Evolutionary conservation across 2,888 invertebrate species (phyloP), one percentile per base, ranked within the genome.

Genomic region (Coronaproctus castanopsis): DNA sequence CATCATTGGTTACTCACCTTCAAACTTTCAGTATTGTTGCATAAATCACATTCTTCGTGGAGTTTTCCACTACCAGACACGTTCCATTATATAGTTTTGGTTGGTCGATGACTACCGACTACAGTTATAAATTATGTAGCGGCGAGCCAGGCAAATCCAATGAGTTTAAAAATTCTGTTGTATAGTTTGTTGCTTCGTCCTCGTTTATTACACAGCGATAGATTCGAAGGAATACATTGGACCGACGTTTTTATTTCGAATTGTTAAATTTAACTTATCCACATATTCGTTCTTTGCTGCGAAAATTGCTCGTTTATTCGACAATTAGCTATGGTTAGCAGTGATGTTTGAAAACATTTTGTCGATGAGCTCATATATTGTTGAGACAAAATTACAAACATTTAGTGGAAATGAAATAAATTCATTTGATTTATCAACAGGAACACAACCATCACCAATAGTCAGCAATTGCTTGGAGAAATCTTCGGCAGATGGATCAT

Each of bases 361-460:
- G 21, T 66, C 19, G 24, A 54, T 58, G 21, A 61, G 54, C 22
- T 60, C 57, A 22, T 55, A 65, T 66, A 59, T 65, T 51, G 61
- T 59, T 62, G 65, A 62, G 55, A 65, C 64, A 8, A 68, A 67
- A 55, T 69, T 67, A 58, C 68, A 69, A 57, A 70, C 68, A 67
- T 67, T 68, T 1, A 3, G 61, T 21, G 67, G 66, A 66, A 70
- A 68, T 66, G 65, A 67, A 60, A 69, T 70, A 48, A 67, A 68
- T 66, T 67, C 66, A 64, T 63, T 68, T 62, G 65, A 67, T 65
- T 67, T 64, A 55, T 68, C 66, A 58, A 67, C 65, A 65, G 65
- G 64, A 24, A 68, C 62, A 48, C 52, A 65, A 56, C 68, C 68
- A 68, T 69, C 68, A 65, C 67, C 68, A 64, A 69, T 68, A 67